Conservation (phyloP, 2,113 vertebrate genomes). For the Pteropus alecto region DNA sequence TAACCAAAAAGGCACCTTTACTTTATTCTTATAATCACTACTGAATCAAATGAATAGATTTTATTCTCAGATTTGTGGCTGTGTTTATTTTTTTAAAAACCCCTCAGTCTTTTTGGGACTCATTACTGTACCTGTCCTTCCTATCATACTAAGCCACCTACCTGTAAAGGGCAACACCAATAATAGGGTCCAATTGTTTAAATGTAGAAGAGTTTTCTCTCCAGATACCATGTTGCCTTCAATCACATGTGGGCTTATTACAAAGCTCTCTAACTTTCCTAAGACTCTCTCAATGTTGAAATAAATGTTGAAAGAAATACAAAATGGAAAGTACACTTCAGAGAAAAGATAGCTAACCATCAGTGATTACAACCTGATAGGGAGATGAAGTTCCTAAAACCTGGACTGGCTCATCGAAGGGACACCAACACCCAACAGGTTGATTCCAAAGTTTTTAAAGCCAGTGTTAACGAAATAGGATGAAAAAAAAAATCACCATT, state of each 20-base stretch:
- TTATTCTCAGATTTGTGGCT: background rate
- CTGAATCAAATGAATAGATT: background rate
- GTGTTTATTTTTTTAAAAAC: background rate
- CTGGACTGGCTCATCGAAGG: background rate
- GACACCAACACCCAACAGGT: background rate
- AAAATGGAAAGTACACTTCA: background rate
- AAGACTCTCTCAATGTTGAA: background rate
- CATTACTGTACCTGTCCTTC: background rate
- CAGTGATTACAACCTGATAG: background rate
- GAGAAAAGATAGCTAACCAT: background rate
- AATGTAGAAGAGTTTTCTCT: background rate
- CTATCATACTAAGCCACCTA: background rate
- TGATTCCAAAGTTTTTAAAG: background rate
- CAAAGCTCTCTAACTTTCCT: background rate
- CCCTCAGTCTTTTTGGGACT: background rate
- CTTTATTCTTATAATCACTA: slow-evolving; percentile 3
- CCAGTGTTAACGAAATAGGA: background rate
- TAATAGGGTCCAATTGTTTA: background rate
- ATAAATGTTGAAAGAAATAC: background rate
- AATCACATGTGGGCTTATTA: background rate
- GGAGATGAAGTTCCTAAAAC: background rate
- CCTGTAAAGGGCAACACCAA: background rate
- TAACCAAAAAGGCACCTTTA: background rate
- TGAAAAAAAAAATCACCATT: background rate
- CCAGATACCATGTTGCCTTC: background rate